Percentiles rank a stretch among this genome's conserved stretches.
phyloP scores from a whole-genome alignment of 2,113 vertebrate genomes.

The Dermatemys mawii region DNA sequence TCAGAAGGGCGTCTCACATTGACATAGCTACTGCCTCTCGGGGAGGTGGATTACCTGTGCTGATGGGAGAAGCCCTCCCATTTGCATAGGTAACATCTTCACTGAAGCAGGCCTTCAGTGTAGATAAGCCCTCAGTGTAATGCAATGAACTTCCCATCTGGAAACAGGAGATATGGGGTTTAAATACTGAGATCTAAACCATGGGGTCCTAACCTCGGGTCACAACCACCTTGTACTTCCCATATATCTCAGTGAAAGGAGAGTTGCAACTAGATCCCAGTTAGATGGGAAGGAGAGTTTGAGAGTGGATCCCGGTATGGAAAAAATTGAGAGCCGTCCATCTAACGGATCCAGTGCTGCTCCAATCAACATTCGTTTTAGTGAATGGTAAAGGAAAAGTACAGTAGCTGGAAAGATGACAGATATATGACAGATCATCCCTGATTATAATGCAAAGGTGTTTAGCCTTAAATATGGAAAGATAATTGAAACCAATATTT shows the following conservation, averaged over 20 bases:
- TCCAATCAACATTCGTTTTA: not conserved
- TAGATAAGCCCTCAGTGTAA: not conserved
- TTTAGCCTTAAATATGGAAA: not conserved
- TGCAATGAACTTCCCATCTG: not conserved
- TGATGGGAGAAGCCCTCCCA: not conserved
- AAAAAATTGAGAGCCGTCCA: not conserved
- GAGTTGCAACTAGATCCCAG: not conserved
- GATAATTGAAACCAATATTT: rapidly evolving
- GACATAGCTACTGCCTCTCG: not conserved
- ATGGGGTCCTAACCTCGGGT: not conserved
- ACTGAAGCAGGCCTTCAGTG: not conserved
- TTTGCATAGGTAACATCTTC: not conserved
- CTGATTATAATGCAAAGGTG: not conserved
- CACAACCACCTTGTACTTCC: not conserved
- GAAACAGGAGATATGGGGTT: not conserved
- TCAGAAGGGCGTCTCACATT: not conserved
- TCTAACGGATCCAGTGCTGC: not conserved
- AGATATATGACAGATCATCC: not conserved
- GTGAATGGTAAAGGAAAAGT: not conserved
- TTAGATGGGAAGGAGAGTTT: not conserved
- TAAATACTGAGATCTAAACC: not conserved
- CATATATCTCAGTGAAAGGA: not conserved
- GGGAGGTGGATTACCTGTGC: not conserved
- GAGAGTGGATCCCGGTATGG: not conserved
- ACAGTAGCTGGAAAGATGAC: not conserved